Percentiles rank a stretch among this genome's conserved stretches.
Evolutionary conservation across 1,140 invertebrate species (phyloP).

Genomic region (Sweltsa coloradensis): DNA sequence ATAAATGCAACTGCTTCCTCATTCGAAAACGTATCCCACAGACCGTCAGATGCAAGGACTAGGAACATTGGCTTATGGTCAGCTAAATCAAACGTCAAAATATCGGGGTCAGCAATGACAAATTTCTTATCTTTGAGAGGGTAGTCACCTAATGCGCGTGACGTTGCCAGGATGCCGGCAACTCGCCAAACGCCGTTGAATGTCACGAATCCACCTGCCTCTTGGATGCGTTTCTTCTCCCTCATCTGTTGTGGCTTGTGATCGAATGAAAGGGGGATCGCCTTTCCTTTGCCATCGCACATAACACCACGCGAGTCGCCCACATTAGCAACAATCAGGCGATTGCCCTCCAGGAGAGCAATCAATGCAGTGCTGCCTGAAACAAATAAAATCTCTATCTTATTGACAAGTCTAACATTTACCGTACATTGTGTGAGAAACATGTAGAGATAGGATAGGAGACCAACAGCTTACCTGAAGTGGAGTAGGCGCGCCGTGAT

Average conservation of each 20-base stretch:
- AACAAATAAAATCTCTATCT: no score
- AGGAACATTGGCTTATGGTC: slow-evolving; percentile 79
- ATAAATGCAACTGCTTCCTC: slow-evolving; percentile 87
- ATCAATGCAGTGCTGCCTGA: slow-evolving; percentile 84
- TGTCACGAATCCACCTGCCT: slow-evolving; percentile 85
- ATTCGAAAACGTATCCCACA: slow-evolving; percentile 92
- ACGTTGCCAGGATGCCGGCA: slow-evolving; percentile 89
- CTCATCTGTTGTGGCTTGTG: slow-evolving; percentile 90
- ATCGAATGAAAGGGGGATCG: slow-evolving; percentile 87
- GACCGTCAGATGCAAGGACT: slow-evolving; percentile 85
- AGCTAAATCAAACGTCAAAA: slow-evolving; percentile 80
- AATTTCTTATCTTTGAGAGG: slow-evolving; percentile 87
- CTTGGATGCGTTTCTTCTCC: slow-evolving; percentile 76
- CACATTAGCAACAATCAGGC: slow-evolving; percentile 86
- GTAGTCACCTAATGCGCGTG: slow-evolving; percentile 87
- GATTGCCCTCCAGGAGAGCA: slow-evolving; percentile 67
- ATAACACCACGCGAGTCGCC: slow-evolving; percentile 92
- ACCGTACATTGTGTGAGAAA: no score
- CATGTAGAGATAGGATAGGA: no score
- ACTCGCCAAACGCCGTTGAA: slow-evolving; percentile 96
- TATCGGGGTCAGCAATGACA: slow-evolving; percentile 90
- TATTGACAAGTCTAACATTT: not conserved
- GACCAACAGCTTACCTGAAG: no score
- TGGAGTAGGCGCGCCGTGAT: no score
- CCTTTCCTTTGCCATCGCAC: slow-evolving; percentile 79